Evolutionary conservation across 2,888 invertebrate species (phyloP).

Genomic region (Sarcophaga carnaria): DNA sequence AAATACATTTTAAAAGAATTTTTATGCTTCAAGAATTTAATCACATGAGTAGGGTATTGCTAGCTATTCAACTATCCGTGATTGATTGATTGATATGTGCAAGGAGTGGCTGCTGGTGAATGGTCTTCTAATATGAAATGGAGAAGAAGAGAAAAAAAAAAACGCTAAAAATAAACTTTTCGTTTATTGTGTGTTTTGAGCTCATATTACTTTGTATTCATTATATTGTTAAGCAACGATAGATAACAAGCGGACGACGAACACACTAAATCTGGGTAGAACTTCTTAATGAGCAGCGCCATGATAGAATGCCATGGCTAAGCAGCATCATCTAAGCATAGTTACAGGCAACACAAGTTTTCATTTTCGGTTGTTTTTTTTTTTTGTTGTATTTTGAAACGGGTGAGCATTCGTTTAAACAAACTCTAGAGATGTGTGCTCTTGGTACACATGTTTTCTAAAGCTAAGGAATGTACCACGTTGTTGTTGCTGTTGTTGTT

Average conservation of each 20-base stretch:
- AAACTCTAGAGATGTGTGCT: background rate
- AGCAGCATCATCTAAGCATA: constrained; percentile 16
- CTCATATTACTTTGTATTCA: constrained; percentile 31
- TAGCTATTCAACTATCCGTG: background rate
- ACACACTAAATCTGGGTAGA: constrained; percentile 30
- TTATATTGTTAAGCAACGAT: constrained; percentile 18
- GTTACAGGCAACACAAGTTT: constrained; percentile 41
- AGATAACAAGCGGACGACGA: background rate
- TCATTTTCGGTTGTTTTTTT: background rate
- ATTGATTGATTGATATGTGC: background rate
- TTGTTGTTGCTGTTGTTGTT: background rate
- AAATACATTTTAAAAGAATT: background rate
- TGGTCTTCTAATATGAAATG: background rate
- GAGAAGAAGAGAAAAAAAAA: constrained; percentile 1
- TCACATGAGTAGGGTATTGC: background rate
- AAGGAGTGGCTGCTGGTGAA: background rate
- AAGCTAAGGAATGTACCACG: background rate
- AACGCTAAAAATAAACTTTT: background rate
- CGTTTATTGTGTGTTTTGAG: background rate
- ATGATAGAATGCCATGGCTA: background rate
- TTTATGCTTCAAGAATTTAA: background rate
- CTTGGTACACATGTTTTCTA: background rate
- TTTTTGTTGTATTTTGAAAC: background rate
- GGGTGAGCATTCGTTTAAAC: background rate
- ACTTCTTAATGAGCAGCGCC: constrained; percentile 8